Conservation (phyloP, 2,113 vertebrate species). For the Corapipo altera region DNA sequence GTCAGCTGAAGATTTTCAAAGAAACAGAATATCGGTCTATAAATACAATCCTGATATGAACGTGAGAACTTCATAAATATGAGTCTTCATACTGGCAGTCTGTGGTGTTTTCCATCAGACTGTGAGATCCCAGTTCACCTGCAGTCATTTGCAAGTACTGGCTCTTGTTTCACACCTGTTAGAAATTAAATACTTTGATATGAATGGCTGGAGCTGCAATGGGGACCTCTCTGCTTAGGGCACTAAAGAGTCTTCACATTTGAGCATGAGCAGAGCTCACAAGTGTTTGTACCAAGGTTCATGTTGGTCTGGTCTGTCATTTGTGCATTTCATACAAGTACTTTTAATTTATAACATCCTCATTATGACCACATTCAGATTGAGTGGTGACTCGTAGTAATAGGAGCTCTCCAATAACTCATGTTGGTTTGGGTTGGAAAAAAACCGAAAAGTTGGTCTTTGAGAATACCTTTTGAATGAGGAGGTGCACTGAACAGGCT, state of each 20-base stretch:
- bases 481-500: conserved; percentile 64
- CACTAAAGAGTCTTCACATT: neutral
- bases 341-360: neutral
- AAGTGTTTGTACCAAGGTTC: neutral
- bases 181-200: neutral
- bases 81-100: neutral
- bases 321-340: neutral
- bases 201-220: neutral
- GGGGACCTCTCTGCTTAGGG: neutral
- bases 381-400: neutral
- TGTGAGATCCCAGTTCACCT: neutral
- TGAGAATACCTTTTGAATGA: neutral
- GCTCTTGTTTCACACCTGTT: neutral
- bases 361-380: neutral
- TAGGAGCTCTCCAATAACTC: neutral
- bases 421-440: neutral
- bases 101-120: neutral
- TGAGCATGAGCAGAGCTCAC: neutral
- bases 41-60: neutral
- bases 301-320: neutral
- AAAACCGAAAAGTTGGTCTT: neutral
- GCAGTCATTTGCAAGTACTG: neutral
- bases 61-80: neutral
- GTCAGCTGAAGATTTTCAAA: neutral
- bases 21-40: neutral